Base-by-base conservation (phyloP, 2,888 invertebrate genomes). In the Agrochola lota region DNA sequence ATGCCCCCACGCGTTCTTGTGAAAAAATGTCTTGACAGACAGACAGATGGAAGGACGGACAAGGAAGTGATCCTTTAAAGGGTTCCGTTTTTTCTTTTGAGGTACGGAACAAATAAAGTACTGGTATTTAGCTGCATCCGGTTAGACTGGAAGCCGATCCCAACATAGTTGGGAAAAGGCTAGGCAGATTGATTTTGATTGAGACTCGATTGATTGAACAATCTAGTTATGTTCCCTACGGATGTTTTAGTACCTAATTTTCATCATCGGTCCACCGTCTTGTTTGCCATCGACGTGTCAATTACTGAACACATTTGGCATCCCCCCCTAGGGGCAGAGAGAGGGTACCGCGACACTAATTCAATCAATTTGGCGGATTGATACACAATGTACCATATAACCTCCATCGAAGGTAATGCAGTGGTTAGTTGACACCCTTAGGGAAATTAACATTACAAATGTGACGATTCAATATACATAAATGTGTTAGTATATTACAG, bases 331-430 rank as follows among this genome's bases (percentile, higher is more conserved):
- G 89, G 74, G 89, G 77, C 57, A 20, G 63, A 69, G 64, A 63
- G 67, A 71, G 72, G 60, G 63, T 74, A 77, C 52, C 76, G 59
- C 73, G 70, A 87, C 81, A 77, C 81, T 88, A 88, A 88, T 88
- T 87, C 76, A 89, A 88, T 88, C 88, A 84, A 81, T 79, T 80
- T 76, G 62, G 71, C 26, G 52, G 82, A 84, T 85, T 89, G 87
- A 89, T 88, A 87, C 81, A 88, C 77, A 69, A 72, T 78, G 80
- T 88, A 49, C 52, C 75, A 55, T 43, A 74, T 74, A 84, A 83
- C 87, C 64, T 74, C 43, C 69, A 66, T 66, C 26, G 74, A 49
- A 63, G 74, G 81, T 74, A 71, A 84, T 77, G 80, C 71, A 67
- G 84, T 55, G 76, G 84, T 87, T 84, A 62, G 74, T 74, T 59